phyloP scores from a whole-genome alignment of 2,113 vertebrate species.

The Atherinomorus stipes region DNA sequence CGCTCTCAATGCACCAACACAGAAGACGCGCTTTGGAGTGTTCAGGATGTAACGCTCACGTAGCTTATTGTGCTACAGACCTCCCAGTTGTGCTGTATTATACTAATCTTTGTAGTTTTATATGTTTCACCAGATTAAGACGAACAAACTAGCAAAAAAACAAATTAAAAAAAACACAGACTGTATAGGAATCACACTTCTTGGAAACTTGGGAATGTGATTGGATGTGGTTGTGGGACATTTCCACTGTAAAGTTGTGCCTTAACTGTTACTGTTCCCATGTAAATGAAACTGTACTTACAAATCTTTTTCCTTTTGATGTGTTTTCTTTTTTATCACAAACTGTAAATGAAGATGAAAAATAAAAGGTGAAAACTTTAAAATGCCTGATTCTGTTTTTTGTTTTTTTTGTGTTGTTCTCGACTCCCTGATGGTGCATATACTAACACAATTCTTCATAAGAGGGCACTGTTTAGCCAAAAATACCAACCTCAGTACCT shows the following conservation, averaged over 20 bases:
- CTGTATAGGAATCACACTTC: not conserved
- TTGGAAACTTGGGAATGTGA: not conserved
- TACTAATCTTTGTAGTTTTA: constrained; percentile 18
- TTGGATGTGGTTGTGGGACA: constrained; percentile 21
- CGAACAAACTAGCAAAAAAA: not conserved
- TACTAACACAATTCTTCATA: constrained; percentile 23
- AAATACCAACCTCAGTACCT: constrained; percentile 10
- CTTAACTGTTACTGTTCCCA: constrained; percentile 54
- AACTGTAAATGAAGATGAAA: constrained; percentile 42
- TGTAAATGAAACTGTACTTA: constrained; percentile 38
- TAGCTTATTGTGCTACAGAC: not conserved
- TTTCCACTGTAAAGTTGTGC: constrained; percentile 57
- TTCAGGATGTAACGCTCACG: constrained; percentile 89
- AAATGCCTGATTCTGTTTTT: no score
- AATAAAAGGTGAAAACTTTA: constrained; percentile 12
- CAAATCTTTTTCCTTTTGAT: constrained; percentile 15
- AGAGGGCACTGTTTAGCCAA: constrained; percentile 70
- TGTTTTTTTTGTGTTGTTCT: constrained; percentile 1
- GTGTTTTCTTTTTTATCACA: constrained; percentile 4
- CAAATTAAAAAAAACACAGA: not conserved
- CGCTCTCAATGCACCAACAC: constrained; percentile 89
- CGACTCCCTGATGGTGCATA: not conserved
- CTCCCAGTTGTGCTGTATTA: not conserved
- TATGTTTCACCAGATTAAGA: constrained; percentile 2
- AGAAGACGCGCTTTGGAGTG: constrained; percentile 93